These are phyloP conservation scores for Pristionchus entomophagus DNA, from an alignment of 2,888 invertebrate species.

Conservation along the genomic window DNA sequence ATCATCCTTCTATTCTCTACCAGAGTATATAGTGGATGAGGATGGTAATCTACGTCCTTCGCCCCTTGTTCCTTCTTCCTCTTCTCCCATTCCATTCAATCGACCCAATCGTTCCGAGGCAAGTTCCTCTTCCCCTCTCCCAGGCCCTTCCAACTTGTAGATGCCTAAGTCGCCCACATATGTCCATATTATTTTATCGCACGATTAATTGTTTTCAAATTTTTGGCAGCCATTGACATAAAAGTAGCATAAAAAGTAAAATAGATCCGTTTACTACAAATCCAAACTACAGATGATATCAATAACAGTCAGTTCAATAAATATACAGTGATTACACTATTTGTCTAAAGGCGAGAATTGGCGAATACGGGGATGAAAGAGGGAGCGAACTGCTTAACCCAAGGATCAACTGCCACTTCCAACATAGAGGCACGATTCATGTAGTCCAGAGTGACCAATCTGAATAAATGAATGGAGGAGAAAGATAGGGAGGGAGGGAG, in stretches of 20 bases:
- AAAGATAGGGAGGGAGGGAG: not conserved
- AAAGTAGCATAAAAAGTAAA: not conserved
- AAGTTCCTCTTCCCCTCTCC: not conserved
- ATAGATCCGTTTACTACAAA: not conserved
- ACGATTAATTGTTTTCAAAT: not conserved
- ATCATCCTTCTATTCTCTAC: slow-evolving; percentile 72
- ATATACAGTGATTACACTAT: not conserved
- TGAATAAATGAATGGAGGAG: not conserved
- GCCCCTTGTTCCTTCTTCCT: slow-evolving; percentile 38
- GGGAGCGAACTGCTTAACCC: slow-evolving; percentile 7
- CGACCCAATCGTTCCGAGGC: not conserved
- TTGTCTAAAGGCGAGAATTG: not conserved
- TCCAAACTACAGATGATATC: not conserved
- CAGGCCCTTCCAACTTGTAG: slow-evolving; percentile 7
- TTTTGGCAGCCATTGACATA: not conserved
- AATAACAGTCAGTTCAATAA: not conserved
- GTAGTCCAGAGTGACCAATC: slow-evolving; percentile 31
- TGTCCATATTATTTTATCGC: not conserved
- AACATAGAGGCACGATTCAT: slow-evolving; percentile 12
- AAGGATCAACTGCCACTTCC: slow-evolving; percentile 38
- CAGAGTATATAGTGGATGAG: slow-evolving; percentile 72
- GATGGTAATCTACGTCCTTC: slow-evolving; percentile 58
- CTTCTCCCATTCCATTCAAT: slow-evolving; percentile 10
- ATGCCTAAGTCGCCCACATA: not conserved
- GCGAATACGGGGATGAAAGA: slow-evolving; percentile 19